Conservation (phyloP, 2,888 invertebrate genomes). For the Macrosiphum euphorbiae region DNA sequence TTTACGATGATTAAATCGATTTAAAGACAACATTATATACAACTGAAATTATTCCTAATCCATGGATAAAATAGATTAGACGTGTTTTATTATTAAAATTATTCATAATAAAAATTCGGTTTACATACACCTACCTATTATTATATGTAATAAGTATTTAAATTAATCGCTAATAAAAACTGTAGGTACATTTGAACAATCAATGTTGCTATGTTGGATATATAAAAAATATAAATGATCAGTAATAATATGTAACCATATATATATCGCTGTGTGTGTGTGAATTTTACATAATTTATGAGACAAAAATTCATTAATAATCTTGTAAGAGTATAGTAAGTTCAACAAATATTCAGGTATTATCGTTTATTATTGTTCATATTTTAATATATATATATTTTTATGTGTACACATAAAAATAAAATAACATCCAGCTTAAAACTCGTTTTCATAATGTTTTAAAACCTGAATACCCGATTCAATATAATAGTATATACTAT, state of each 20-base stretch:
- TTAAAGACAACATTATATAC: neutral
- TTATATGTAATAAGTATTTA: neutral
- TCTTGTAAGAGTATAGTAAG: neutral
- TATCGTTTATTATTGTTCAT: constrained; percentile 11
- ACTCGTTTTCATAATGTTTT: neutral
- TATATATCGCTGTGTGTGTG: neutral
- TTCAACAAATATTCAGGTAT: constrained; percentile 17
- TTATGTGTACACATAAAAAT: neutral
- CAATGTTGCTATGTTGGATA: neutral
- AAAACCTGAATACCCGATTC: neutral
- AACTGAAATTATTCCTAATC: neutral
- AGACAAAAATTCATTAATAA: constrained; percentile 13
- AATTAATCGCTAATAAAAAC: neutral
- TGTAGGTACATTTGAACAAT: neutral
- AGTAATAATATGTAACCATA: neutral
- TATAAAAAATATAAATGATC: neutral
- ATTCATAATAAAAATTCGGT: neutral
- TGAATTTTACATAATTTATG: constrained; percentile 16
- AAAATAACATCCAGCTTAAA: neutral
- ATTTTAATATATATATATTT: neutral
- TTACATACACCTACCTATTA: neutral
- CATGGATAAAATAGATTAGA: neutral
- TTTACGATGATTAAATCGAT: neutral
- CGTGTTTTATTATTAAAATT: neutral
- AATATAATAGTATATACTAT: neutral